Evolutionary conservation across 2,113 vertebrate genomes (phyloP), one percentile per base, ranked within the genome.

Genomic region (Halcyon senegalensis): DNA sequence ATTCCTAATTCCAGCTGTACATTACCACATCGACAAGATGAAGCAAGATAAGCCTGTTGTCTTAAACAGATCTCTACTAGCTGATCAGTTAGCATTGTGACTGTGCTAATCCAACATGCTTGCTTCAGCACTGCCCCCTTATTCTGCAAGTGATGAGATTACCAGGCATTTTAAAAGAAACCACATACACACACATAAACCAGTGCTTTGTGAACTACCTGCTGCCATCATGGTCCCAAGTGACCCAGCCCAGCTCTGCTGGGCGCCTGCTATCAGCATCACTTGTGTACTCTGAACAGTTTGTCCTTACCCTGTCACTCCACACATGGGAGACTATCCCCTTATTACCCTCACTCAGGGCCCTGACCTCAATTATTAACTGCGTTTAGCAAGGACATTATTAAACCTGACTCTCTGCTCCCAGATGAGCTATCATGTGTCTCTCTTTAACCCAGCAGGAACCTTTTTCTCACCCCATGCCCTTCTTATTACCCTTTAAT

Each of bases 301-400:
- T 64, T 82, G 56, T 80, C 84, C 96, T 95, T 94, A 92, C 63
- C 81, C 92, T 76, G 72, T 96, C 96, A 97, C 94, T 97, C 96
- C 81, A 53, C 93, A 92, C 96, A 96, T 94, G 93, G 96, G 96
- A 95, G 84, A 87, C 90, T 96, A 95, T 98, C 97, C 97, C 95
- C 96, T 97, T 31, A 91, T 97, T 97, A 96, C 97, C 93, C 87
- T 97, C 95, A 83, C 91, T 51, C 96, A 84, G 96, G 96, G 96
- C 95, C 86, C 94, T 98, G 98, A 98, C 98, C 98, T 98, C 98
- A 98, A 98, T 98, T 98, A 98, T 98, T 98, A 98, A 98, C 96
- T 74, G 90, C 27, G 10, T 97, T 97, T 96, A 94, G 93, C 96
- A 98, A 97, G 85, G 96, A 97, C 95, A 98, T 97, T 98, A 98